Evolutionary conservation across 2,113 vertebrate genomes (phyloP), one percentile per base, ranked within the genome.

Genomic region (Nanger granti): DNA sequence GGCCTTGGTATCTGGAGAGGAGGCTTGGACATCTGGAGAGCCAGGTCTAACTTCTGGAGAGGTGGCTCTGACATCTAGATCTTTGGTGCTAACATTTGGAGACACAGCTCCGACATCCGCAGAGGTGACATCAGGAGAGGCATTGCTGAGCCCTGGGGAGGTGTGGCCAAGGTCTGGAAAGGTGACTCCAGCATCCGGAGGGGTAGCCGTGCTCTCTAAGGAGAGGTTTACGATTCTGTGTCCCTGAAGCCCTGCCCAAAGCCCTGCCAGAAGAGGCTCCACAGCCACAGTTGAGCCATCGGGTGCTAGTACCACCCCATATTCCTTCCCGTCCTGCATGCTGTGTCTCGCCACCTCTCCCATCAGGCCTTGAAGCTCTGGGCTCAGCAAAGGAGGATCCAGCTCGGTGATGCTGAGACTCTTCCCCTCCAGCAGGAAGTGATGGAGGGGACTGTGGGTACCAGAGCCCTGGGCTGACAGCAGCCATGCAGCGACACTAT

Each of bases 261-360:
- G 79, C 55, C 99, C 99, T 0, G 98, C 96, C 1, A 99, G 89
- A 18, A 99, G 98, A 0, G 99, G 99, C 0, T 55, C 91, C 0
- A 99, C 97, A 2, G 99, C 98, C 5, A 99, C 99, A 0, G 99
- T 99, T 22, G 99, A 99, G 60, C 99, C 99, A 3, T 99, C 99
- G 0, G 99, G 97, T 0, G 99, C 99, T 93, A 99, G 96, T 31
- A 99, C 98, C 2, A 98, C 99, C 0, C 99, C 99, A 0, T 94
- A 93, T 88, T 99, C 99, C 73, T 57, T 96, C 29, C 85, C 62
- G 0, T 69, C 94, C 0, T 10, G 85, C 0, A 89, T 20, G 0
- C 2, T 13, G 8, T 95, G 94, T 2, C 4, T 98, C 89, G 62
- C 98, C 98, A 90, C 87, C 9, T 24, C 98, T 98, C 41, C 17